Conservation (phyloP, 2,113 vertebrate species). For the Rhinoderma darwinii region DNA sequence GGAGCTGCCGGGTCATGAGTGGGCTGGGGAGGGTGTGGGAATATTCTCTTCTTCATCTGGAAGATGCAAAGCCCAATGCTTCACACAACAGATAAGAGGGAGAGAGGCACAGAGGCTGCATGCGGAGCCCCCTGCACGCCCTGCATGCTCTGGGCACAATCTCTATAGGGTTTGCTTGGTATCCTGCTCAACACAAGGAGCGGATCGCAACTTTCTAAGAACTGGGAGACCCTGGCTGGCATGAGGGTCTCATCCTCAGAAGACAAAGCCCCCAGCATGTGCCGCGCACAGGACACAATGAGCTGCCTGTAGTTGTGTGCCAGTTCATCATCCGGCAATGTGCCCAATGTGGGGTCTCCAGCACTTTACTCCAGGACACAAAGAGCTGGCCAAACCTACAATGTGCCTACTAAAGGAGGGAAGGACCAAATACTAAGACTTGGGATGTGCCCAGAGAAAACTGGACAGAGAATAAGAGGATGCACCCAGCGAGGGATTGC, state of each 20-base stretch:
- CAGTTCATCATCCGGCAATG: slow-evolving; percentile 5
- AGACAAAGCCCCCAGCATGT: slow-evolving; percentile 18
- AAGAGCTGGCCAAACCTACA: not conserved
- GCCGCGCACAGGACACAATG: slow-evolving; percentile 9
- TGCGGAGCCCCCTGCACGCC: slow-evolving; percentile 30
- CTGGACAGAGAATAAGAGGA: not conserved
- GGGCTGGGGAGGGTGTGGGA: slow-evolving; percentile 51
- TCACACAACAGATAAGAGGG: slow-evolving; percentile 28
- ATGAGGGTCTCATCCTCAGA: not conserved
- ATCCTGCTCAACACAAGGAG: slow-evolving; percentile 1
- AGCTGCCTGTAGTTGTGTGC: not conserved
- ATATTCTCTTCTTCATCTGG: slow-evolving; percentile 45
- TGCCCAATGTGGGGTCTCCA: not conserved
- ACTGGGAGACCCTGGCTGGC: not conserved
- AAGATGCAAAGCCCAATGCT: slow-evolving; percentile 45
- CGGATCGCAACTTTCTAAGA: slow-evolving; percentile 43
- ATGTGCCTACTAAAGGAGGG: not conserved
- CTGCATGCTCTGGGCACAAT: not conserved
- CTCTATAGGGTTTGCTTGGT: not conserved
- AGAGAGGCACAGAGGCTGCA: slow-evolving; percentile 63
- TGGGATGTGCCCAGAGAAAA: not conserved
- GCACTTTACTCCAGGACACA: not conserved
- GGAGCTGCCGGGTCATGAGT: slow-evolving; percentile 32
- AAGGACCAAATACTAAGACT: not conserved
- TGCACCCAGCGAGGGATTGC: not conserved